Conservation (phyloP, 2,888 invertebrate genomes). For the Pseudococcus viburni region DNA sequence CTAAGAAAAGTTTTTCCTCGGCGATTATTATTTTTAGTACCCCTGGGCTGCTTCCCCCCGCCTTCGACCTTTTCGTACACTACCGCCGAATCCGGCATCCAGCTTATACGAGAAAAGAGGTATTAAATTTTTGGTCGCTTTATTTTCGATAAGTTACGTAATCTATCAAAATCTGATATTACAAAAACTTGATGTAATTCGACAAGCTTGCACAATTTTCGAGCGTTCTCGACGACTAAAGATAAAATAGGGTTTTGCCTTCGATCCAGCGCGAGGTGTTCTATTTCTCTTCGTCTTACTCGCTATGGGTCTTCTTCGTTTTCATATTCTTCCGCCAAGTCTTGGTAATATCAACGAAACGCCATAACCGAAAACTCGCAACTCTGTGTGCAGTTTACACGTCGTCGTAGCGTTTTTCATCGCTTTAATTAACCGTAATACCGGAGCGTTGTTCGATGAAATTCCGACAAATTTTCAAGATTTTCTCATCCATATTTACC, state of each 20-base stretch:
- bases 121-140: slow-evolving; percentile 33
- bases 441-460: no score
- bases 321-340: neutral
- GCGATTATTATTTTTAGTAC: slow-evolving; percentile 45
- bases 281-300: neutral
- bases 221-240: neutral
- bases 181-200: slow-evolving; percentile 44
- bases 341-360: no score
- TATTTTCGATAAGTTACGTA: slow-evolving; percentile 26
- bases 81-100: no score
- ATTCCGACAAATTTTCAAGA: no score
- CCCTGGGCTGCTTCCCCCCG: no score
- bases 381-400: no score
- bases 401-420: no score
- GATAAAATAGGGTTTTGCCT: neutral
- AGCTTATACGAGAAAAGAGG: slow-evolving; percentile 32
- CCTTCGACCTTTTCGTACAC: no score
- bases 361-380: no score
- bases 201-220: slow-evolving; percentile 27
- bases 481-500: no score
- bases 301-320: neutral
- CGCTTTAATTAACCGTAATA: no score
- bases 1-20: slow-evolving; percentile 45
- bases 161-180: slow-evolving; percentile 45
- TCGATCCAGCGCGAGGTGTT: neutral